Percentiles rank a stretch among this genome's conserved stretches.
These are phyloP conservation scores for Siniperca undulata DNA, from an alignment of 2,797 vertebrate genomes.

Conservation along the genomic window DNA sequence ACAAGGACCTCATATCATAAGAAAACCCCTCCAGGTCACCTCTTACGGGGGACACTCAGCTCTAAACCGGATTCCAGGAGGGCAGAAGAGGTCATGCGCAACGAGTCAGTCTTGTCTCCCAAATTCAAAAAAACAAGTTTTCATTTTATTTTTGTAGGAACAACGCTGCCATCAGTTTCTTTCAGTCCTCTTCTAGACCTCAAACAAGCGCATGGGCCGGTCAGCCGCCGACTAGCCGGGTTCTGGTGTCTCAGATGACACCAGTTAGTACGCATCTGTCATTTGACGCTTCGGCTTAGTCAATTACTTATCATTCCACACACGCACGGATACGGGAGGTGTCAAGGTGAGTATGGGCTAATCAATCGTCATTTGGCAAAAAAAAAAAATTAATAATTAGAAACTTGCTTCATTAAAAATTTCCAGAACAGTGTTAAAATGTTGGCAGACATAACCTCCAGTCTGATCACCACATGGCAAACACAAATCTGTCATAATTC, in stretches of 20 bases:
- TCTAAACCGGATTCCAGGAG: not conserved
- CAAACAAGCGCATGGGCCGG: conserved; percentile 5
- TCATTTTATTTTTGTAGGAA: fast-evolving
- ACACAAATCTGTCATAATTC: not conserved
- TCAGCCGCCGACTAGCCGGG: conserved; percentile 12
- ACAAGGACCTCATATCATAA: not conserved
- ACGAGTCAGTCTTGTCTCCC: fast-evolving
- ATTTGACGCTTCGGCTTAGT: conserved; percentile 48
- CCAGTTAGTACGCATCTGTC: conserved; percentile 52
- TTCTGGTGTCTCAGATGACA: conserved; percentile 52
- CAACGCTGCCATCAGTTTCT: no score
- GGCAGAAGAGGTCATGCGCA: not conserved
- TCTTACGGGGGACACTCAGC: not conserved
- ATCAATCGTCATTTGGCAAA: conserved; percentile 37
- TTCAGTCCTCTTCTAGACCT: not conserved
- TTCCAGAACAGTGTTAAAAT: conserved; percentile 6
- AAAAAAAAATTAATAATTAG: not conserved
- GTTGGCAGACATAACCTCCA: not conserved
- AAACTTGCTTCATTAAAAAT: conserved; percentile 16
- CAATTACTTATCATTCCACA: conserved; percentile 58
- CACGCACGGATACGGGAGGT: conserved; percentile 36
- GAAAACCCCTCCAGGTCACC: not conserved
- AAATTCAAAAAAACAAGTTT: not conserved
- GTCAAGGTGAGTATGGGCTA: conserved; percentile 46
- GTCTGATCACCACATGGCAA: not conserved